Evolutionary conservation across 1,140 invertebrate species (phyloP), one percentile per base, ranked within the genome.

Genomic region (Drosophila pachea): DNA sequence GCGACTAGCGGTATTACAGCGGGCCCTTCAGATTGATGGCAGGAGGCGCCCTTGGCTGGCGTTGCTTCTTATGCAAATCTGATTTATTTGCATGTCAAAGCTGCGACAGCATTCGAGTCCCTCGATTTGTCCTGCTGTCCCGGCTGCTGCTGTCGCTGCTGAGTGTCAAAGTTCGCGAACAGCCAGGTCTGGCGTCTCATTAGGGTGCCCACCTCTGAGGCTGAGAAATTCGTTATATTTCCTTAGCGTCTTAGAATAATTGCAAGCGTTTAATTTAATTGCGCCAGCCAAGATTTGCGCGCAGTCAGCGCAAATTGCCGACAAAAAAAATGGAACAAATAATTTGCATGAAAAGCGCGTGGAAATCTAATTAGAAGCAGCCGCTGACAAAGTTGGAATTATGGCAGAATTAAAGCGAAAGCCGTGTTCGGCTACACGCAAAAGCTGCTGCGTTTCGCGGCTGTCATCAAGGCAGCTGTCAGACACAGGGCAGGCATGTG

Each of bases 1-100:
- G 43, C 52, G n/a, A 58, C 70, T 78, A 55, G 61, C 61, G 45
- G 59, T 62, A 73, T 73, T 50, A 69, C 43, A 60, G 56, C 68
- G 50, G 40, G 56, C 36, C 58, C 45, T 60, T 42, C 36, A 49
- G 56, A 33, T 22, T 16, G 31, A 22, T 45, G 50, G 32, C 50
- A 36, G 32, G 32, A 29, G 5, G 31, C 29, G 8, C 7, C n/a
- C 22, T 29, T 32, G 33, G 32, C 47, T 38, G 48, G 12, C 54
- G 35, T 29, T 73, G 70, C 60, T 69, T 62, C 84, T 79, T 83
- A 84, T 83, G 79, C 78, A 84, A 88, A 88, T 84, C 77, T 86
- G 83, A 88, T 88, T 88, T 88, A 88, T 88, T 88, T 88, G 78
- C 82, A 74, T 88, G 86, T 86, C 86, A 88, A 88, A 88, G 72